Percentiles rank a stretch among this genome's conserved stretches.
Evolutionary conservation across 2,797 vertebrate genomes (phyloP).

Genomic region (Tenualosa thibaudeaui): DNA sequence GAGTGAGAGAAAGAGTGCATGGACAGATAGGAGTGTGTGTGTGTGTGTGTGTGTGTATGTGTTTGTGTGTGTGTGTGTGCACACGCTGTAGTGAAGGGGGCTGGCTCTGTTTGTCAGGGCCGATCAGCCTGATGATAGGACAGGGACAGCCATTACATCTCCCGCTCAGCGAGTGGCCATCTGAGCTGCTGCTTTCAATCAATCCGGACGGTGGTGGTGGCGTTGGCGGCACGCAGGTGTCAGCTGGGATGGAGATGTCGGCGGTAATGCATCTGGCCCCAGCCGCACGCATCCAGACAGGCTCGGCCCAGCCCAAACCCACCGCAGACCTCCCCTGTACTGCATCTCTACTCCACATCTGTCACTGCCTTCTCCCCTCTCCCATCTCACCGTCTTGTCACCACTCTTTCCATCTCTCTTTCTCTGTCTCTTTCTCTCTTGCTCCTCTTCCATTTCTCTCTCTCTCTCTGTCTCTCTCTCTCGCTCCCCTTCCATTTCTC

Average conservation of each 20-base stretch:
- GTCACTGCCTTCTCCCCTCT: slow-evolving; percentile 60
- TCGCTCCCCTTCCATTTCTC: slow-evolving; percentile 9
- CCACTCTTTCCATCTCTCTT: slow-evolving; percentile 60
- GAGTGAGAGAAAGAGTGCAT: neutral
- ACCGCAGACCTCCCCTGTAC: slow-evolving; percentile 54
- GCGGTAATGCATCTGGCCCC: slow-evolving; percentile 72
- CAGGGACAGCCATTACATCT: slow-evolving; percentile 60
- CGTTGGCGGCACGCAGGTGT: slow-evolving; percentile 35
- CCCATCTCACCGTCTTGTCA: slow-evolving; percentile 49
- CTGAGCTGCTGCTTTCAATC: slow-evolving; percentile 68
- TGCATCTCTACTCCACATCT: slow-evolving; percentile 52
- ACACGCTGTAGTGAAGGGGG: slow-evolving; percentile 34
- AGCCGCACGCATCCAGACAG: slow-evolving; percentile 53
- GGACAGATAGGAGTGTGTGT: neutral
- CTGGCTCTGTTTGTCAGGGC: slow-evolving; percentile 9
- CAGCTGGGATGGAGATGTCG: slow-evolving; percentile 66
- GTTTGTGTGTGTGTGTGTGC: slow-evolving; percentile 29
- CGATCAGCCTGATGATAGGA: slow-evolving; percentile 48
- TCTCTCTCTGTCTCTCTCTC: slow-evolving; percentile 62
- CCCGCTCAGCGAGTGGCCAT: slow-evolving; percentile 55
- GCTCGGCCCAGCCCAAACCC: slow-evolving; percentile 7
- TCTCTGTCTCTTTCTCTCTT: slow-evolving; percentile 9
- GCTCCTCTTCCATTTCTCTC: slow-evolving; percentile 29
- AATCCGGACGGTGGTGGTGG: slow-evolving; percentile 39
- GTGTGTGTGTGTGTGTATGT: slow-evolving; percentile 31